Conservation (phyloP, 2,113 vertebrate genomes). For the Gopherus flavomarginatus region DNA sequence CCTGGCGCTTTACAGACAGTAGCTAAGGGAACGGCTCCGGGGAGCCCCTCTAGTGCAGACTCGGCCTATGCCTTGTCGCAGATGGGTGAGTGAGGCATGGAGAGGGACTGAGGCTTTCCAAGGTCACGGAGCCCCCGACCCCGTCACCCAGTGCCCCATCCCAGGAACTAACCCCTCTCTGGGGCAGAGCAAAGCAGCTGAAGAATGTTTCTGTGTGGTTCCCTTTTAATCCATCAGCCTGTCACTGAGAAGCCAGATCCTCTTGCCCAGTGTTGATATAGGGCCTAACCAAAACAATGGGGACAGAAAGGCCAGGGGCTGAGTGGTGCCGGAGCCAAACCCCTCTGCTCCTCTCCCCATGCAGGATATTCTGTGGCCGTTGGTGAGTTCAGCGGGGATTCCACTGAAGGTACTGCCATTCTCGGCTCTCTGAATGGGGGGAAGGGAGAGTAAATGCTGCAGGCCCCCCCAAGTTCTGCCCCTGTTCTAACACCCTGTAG, state of each 20-base stretch:
- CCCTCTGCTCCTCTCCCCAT: neutral
- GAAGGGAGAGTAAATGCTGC: neutral
- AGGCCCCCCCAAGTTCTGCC: neutral
- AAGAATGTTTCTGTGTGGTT: neutral
- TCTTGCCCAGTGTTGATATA: neutral
- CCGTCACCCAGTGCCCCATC: neutral
- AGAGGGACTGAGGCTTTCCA: neutral
- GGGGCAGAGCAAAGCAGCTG: neutral
- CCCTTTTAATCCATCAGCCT: too few species aligned
- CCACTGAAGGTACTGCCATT: conserved; percentile 82
- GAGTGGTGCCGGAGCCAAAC: neutral
- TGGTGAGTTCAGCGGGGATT: conserved; percentile 91
- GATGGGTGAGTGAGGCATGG: neutral
- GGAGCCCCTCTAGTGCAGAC: neutral
- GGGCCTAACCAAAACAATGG: neutral
- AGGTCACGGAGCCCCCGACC: neutral
- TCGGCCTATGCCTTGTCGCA: neutral
- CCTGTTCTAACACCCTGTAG: neutral
- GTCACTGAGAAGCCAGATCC: neutral
- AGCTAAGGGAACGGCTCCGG: neutral
- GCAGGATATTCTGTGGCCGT: conserved; percentile 91
- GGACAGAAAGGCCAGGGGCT: neutral
- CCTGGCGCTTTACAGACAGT: neutral
- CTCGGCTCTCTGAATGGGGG: neutral
- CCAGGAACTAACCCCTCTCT: neutral